These are phyloP conservation scores for Tokudaia muenninki DNA, from an alignment of 2,797 vertebrate species.

Conservation along the genomic window DNA sequence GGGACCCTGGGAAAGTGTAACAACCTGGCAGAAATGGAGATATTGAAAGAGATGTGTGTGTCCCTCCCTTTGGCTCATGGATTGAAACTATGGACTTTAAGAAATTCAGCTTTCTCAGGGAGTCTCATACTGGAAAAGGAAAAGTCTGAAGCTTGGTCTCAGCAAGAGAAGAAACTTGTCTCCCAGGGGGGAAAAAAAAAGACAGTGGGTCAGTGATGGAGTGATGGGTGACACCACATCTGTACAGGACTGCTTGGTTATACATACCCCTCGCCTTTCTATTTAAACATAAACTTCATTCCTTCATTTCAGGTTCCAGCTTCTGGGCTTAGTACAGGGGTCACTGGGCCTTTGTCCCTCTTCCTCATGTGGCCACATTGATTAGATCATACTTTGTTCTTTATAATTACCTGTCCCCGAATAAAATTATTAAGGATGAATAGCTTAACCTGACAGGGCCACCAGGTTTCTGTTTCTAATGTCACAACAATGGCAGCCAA, in stretches of 20 bases:
- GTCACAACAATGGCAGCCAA: not conserved
- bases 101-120: not conserved
- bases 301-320: not conserved
- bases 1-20: not conserved
- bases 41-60: not conserved
- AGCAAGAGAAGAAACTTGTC: not conserved
- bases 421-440: not conserved
- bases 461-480: not conserved
- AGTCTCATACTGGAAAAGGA: not conserved
- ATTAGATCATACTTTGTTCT: not conserved
- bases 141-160: not conserved
- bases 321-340: not conserved
- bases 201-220: not conserved
- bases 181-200: not conserved
- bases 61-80: too few relatives aligned
- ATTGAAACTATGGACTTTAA: not conserved
- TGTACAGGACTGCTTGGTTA: not conserved
- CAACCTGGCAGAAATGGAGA: not conserved
- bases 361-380: not conserved
- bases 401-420: not conserved
- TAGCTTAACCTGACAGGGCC: not conserved
- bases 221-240: not conserved
- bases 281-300: not conserved
- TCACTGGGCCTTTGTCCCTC: not conserved
- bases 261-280: not conserved